Evolutionary conservation across 92 coral and sea anemone genomes (phyloP), one percentile per base, ranked within the genome.

Genomic region (Zoanthus sansibaricus): DNA sequence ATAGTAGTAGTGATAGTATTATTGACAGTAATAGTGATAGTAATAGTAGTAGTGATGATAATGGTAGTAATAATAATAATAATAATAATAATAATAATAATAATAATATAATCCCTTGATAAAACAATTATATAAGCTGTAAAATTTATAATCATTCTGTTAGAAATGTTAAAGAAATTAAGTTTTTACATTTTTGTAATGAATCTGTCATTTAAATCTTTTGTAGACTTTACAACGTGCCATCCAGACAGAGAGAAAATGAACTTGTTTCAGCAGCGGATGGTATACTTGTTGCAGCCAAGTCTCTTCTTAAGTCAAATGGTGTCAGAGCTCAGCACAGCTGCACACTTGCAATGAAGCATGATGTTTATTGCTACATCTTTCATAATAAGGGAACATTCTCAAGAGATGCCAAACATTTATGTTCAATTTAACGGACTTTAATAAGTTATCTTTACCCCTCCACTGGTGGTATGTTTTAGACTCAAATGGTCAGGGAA

Each of bases 381-480:
- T 78, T 78, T 51, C 33, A 78, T 54, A 73, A 33, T 25, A 82
- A 82, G 71, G 86, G 86, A 6, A 2, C 18, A 62, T 18, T 51
- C 12, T 80, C 72, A 7, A 80, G 55, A 13, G 86, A 56, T 18
- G 20, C 86, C 13, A 42, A 62, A 17, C 48, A 56, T 80, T 56
- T 30, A 83, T 83, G 66, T 70, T 45, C 75, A 48, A 70, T 18
- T 83, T 83, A 47, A 21, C 16, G 37, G 87, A 83, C 42, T 83
- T 83, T 83, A 70, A 67, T n/a, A 83, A 70, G 61, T 56, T 83
- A 14, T 15, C 25, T 70, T 70, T 83, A 70, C 79, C 87, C 79
- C 51, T 44, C 9, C 64, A 83, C 73, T 83, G 87, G 80, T 83
- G 87, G 66, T 83, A 70, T 20, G 44, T 83, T 67, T 83, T 83